Conservation (phyloP, 1,140 invertebrate genomes). For the Homarus americanus region DNA sequence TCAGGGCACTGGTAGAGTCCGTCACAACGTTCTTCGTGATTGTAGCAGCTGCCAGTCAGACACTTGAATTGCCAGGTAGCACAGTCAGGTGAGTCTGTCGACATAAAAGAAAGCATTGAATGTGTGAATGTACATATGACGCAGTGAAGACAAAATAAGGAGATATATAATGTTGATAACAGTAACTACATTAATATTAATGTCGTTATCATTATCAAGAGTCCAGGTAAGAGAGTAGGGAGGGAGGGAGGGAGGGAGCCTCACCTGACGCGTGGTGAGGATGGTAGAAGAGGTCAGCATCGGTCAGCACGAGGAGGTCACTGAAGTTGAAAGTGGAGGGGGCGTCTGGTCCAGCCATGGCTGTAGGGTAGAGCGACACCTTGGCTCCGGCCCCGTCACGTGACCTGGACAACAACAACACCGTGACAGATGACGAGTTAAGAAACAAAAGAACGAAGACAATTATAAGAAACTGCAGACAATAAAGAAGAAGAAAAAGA, state of each 20-base stretch:
- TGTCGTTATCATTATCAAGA: too few species aligned
- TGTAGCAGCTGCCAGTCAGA: constrained; percentile 77
- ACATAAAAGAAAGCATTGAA: background rate
- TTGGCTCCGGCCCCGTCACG: constrained; percentile 76
- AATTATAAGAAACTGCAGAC: background rate
- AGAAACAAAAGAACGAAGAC: too few species aligned
- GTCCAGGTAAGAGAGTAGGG: too few species aligned
- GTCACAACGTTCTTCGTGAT: constrained; percentile 77
- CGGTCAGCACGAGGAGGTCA: constrained; percentile 79
- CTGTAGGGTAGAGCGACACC: constrained; percentile 77
- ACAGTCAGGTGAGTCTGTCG: constrained; percentile 70
- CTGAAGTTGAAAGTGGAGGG: constrained; percentile 78
- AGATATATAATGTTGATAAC: too few species aligned
- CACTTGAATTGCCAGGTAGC: constrained; percentile 35
- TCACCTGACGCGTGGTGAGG: constrained; percentile 70
- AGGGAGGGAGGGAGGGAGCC: background rate
- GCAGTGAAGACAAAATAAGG: too few species aligned
- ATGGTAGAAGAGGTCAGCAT: constrained; percentile 75
- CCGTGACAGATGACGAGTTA: background rate
- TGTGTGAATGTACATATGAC: too few species aligned
- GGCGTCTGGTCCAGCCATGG: constrained; percentile 78
- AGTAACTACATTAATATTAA: too few species aligned
- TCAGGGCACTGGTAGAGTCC: constrained; percentile 78
- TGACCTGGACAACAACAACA: background rate
- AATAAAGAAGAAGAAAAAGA: too few species aligned